Base-by-base conservation (phyloP, 2,888 invertebrate species). In the Panopea generosa region DNA sequence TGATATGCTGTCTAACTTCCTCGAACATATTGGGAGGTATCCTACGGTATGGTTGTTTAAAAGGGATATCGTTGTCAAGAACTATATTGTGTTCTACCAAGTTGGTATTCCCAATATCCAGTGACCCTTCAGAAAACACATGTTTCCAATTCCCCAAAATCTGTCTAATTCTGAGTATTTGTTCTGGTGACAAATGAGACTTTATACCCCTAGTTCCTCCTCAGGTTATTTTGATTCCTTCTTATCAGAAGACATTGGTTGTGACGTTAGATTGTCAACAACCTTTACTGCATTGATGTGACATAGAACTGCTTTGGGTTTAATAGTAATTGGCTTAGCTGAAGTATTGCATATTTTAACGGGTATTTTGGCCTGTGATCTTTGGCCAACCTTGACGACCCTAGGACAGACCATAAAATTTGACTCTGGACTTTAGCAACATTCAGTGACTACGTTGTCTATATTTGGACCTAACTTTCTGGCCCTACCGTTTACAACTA, bases 71-170 rank as follows among this genome's bases (percentile, higher is more conserved):
- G 57, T 65, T 60, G 11, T 63, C 26, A 14, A 75, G 38, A 26
- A 47, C 55, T 59, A 75, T 75, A 1, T 49, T 53, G 45, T 75
- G 75, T 38, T 75, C 40, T 22, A 75, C 45, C 11, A 63, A 7
- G 18, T 57, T 27, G 6, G 66, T 70, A 16, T 43, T 33, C 6
- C 59, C 70, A 16, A 65, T 45, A 53, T 75, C 70, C 20, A 38
- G 52, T n/a, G 49, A 33, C 26, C 45, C 53, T 20, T 16, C 29
- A 24, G 67, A 67, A 49, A 67, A 67, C 26, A 67, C 52, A 3
- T 60, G 60, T 33, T 29, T 50, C 67, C 62, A 62, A 11, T 52
- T 49, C 6, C 62, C 38, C 11, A 62, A 52, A 2, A 62, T 18
- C 22, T 62, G 33, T 9, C 26, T 3, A 9, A 52, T 22, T 52